Percentiles rank a stretch among this genome's conserved stretches.
phyloP scores from a whole-genome alignment of 2,797 vertebrate species.

The Streptopelia turtur region DNA sequence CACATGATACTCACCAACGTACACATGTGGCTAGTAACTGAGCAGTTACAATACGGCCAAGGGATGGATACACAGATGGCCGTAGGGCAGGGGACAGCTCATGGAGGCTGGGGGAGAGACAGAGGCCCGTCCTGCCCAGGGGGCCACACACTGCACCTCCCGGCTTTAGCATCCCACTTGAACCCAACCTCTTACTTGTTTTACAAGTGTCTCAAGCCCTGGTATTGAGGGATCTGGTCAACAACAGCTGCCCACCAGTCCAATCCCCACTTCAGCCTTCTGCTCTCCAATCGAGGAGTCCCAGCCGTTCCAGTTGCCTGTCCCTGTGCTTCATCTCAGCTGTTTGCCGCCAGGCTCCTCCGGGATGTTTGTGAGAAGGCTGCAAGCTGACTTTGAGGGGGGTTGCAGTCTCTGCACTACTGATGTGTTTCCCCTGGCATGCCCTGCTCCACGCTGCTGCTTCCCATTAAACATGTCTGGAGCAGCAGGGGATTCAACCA shows the following conservation, averaged over 20 bases:
- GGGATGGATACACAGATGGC: too few species aligned
- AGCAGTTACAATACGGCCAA: too few species aligned
- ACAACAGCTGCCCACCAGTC: background rate
- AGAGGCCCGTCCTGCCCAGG: too few species aligned
- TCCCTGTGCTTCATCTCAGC: background rate
- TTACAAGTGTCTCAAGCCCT: background rate
- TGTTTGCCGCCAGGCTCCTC: rapidly evolving
- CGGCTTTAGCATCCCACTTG: too few species aligned
- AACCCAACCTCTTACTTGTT: background rate
- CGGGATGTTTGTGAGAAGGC: background rate
- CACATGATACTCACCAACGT: too few species aligned
- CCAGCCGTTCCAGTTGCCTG: background rate
- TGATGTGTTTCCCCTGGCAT: background rate
- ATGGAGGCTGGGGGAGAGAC: too few species aligned
- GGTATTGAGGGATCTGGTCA: background rate
- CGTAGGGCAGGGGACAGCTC: too few species aligned
- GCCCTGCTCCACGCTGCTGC: background rate
- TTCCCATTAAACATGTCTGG: background rate
- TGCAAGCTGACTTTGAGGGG: rapidly evolving
- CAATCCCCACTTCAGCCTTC: background rate
- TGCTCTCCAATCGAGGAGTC: background rate
- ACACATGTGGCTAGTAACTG: too few species aligned
- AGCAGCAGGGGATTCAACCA: background rate
- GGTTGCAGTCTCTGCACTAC: background rate
- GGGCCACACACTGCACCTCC: too few species aligned